Percentiles rank a stretch among this genome's conserved stretches.
Conservation (phyloP, 2,113 vertebrate species). For the Entelurus aequoreus region DNA sequence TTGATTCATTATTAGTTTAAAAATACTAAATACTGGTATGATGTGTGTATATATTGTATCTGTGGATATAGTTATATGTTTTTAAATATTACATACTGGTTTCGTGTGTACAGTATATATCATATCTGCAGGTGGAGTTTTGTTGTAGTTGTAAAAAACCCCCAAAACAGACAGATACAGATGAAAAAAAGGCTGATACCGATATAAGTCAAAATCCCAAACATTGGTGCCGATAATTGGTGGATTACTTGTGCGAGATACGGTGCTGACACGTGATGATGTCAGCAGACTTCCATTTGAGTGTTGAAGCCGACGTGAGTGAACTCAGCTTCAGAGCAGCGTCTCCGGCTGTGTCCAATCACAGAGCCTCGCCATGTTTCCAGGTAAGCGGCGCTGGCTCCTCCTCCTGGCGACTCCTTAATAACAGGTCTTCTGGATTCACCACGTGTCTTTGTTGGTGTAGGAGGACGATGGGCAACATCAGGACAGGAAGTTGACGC, state of each 20-base stretch:
- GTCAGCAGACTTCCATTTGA: slow-evolving; percentile 65
- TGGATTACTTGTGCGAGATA: background rate
- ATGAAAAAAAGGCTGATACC: too few relatives aligned
- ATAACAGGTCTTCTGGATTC: background rate
- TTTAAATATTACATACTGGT: too few relatives aligned
- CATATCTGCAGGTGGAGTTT: too few relatives aligned
- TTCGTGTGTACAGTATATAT: too few relatives aligned
- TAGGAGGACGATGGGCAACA: slow-evolving; percentile 70
- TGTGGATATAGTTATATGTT: too few relatives aligned
- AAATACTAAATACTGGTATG: too few relatives aligned
- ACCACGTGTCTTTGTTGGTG: background rate
- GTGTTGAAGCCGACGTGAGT: slow-evolving; percentile 37
- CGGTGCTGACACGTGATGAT: background rate
- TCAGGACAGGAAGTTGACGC: slow-evolving; percentile 67
- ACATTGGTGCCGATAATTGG: too few relatives aligned
- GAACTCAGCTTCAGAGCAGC: slow-evolving; percentile 53
- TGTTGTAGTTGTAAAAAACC: too few relatives aligned
- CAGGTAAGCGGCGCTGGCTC: slow-evolving; percentile 40
- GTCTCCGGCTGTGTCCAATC: slow-evolving; percentile 43
- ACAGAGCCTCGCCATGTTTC: slow-evolving; percentile 56
- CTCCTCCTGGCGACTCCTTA: background rate
- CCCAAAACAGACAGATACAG: too few relatives aligned
- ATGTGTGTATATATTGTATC: too few relatives aligned
- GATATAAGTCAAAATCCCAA: too few relatives aligned
- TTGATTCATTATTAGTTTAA: too few relatives aligned